Evolutionary conservation across 2,888 invertebrate genomes (phyloP), one percentile per base, ranked within the genome.

Genomic region (Zonitis immaculata): DNA sequence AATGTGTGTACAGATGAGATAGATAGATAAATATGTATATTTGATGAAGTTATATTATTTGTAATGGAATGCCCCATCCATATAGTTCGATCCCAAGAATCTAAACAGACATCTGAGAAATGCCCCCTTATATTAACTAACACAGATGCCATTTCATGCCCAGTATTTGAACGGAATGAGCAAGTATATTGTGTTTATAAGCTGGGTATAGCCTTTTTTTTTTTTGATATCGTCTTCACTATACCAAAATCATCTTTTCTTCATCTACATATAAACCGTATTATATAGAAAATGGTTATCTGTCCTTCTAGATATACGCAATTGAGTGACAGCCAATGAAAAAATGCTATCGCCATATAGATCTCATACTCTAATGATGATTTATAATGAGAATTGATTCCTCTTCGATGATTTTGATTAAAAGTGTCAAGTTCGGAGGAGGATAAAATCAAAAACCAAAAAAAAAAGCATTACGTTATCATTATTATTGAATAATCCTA

Each of bases 271-370:
- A 32, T n/a, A 35, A 35, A 35, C 18, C 18, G 16, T n/a, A n/a
- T n/a, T n/a, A n/a, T n/a, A n/a, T n/a, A 35, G 35, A 35, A 35
- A 35, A 35, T 35, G 18, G 16, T 35, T 35, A 35, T 35, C 32
- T 44, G 42, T 47, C 47, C 26, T 57, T 57, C 58, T 57, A 56
- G 58, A n/a, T n/a, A 62, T 69, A 35, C 35, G 35, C 35, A 69
- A 69, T 69, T n/a, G n/a, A n/a, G n/a, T 69, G 68, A 68, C 69
- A 66, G 65, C 9, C 54, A 52, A 61, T 66, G 68, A n/a, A 69
- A 66, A 68, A 67, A 69, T 69, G 66, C 59, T 58, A 51, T 53
- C 56, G 57, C 61, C 57, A 63, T 68, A 65, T 63, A 64, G n/a
- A n/a, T n/a, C n/a, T 67, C 62, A 63, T 59, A 61, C 35, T 62